Conservation (phyloP, 2,888 invertebrate species). For the Nycteola revayana region DNA sequence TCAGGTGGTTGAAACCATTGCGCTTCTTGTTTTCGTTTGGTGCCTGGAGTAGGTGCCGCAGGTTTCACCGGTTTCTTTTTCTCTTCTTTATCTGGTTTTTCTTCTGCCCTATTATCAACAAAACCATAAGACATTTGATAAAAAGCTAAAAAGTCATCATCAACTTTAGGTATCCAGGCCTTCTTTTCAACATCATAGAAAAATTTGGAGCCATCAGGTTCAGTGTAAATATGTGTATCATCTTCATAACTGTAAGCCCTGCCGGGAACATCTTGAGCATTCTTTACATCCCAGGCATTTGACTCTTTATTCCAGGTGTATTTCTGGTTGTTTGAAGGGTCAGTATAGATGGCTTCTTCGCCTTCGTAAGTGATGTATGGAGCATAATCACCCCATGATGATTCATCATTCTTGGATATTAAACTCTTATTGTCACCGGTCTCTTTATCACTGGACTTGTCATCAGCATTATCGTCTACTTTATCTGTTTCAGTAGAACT, state of each 20-base stretch:
- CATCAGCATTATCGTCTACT: constrained; percentile 1
- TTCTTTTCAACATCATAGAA: constrained; percentile 95
- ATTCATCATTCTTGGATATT: constrained; percentile 9
- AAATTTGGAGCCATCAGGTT: constrained; percentile 93
- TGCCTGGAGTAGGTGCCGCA: constrained; percentile 69
- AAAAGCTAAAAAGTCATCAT: constrained; percentile 97
- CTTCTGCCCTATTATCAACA: constrained; percentile 80
- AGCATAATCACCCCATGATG: constrained; percentile 69
- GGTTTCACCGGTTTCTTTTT: constrained; percentile 52
- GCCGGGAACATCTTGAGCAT: constrained; percentile 48
- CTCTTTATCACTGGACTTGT: constrained; percentile 6
- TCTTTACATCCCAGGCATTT: constrained; percentile 74
- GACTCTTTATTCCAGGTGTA: constrained; percentile 84
- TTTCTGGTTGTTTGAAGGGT: constrained; percentile 85
- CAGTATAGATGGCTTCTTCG: constrained; percentile 87
- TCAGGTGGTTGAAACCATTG: constrained; percentile 97
- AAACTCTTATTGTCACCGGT: background rate
- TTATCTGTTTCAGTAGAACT: constrained; percentile 1
- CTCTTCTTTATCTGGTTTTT: constrained; percentile 50
- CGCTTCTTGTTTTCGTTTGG: constrained; percentile 79
- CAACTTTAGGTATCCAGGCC: constrained; percentile 98
- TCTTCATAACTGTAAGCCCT: constrained; percentile 87
- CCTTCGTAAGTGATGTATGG: constrained; percentile 87
- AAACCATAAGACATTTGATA: constrained; percentile 98
- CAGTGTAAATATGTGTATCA: constrained; percentile 90